Evolutionary conservation across 2,888 invertebrate species (phyloP).

Genomic region (Sinelater perroti): DNA sequence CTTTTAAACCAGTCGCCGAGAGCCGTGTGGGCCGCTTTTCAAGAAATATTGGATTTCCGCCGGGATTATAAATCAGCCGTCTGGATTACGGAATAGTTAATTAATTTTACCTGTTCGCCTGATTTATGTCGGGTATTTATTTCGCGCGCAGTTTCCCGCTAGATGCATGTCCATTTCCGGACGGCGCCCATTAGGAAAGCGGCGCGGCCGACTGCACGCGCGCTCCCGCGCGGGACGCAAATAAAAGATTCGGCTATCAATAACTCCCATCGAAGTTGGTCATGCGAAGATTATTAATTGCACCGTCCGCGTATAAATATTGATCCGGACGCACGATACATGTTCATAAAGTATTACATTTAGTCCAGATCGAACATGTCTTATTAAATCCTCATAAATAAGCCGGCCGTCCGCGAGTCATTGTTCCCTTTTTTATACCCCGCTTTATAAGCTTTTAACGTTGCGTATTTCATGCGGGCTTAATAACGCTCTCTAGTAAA

Average conservation of each 20-base stretch:
- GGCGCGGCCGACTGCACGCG: not conserved
- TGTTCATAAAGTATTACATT: constrained; percentile 38
- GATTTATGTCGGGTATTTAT: constrained; percentile 29
- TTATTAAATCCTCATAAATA: constrained; percentile 45
- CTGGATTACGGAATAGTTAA: constrained; percentile 22
- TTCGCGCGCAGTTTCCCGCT: constrained; percentile 14
- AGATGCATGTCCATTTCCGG: constrained; percentile 11
- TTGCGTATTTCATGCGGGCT: constrained; percentile 12
- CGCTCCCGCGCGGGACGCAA: not conserved
- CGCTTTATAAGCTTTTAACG: constrained; percentile 12
- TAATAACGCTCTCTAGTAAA: constrained; percentile 6
- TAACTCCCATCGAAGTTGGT: constrained; percentile 23
- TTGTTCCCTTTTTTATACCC: constrained; percentile 33
- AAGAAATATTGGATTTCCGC: constrained; percentile 16
- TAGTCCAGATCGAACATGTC: constrained; percentile 40
- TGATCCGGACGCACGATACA: constrained; percentile 33
- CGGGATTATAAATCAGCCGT: constrained; percentile 10
- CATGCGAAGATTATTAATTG: constrained; percentile 36
- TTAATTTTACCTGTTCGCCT: constrained; percentile 30
- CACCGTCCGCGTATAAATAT: constrained; percentile 32
- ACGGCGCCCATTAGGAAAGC: too few species aligned
- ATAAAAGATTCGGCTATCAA: constrained; percentile 12
- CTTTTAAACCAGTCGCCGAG: constrained; percentile 12
- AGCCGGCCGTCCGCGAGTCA: constrained; percentile 38
- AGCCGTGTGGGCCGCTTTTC: constrained; percentile 19